Evolutionary conservation across 1,140 invertebrate species (phyloP).

Genomic region (Asobara japonica): DNA sequence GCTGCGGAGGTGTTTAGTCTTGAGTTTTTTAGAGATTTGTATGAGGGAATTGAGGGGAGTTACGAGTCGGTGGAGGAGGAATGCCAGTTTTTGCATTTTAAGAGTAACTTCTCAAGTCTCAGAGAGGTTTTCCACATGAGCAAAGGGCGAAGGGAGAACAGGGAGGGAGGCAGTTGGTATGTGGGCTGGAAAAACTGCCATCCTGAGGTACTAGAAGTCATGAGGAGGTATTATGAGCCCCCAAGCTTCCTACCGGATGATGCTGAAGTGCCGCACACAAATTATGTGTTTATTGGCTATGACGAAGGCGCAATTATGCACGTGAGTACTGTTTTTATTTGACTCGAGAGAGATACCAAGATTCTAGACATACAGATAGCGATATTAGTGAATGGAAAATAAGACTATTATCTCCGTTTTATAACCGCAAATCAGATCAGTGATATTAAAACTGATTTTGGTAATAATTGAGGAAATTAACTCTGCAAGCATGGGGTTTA

Average conservation of each 20-base stretch:
- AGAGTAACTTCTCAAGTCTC: slow-evolving; percentile 82
- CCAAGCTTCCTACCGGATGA: slow-evolving; percentile 90
- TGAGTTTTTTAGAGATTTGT: slow-evolving; percentile 81
- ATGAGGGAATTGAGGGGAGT: slow-evolving; percentile 72
- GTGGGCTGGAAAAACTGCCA: slow-evolving; percentile 95
- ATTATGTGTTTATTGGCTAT: slow-evolving; percentile 95
- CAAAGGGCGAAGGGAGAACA: slow-evolving; percentile 71
- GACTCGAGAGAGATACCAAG: background rate
- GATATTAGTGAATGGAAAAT: slow-evolving; percentile 43
- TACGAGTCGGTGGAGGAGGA: slow-evolving; percentile 77
- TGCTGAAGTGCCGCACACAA: slow-evolving; percentile 88
- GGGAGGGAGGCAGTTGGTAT: slow-evolving; percentile 80
- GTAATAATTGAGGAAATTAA: no score
- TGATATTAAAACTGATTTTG: no score
- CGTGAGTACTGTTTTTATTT: slow-evolving; percentile 70
- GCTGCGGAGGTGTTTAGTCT: slow-evolving; percentile 78
- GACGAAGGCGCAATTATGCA: slow-evolving; percentile 93
- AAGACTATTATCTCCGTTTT: no score
- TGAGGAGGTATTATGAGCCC: slow-evolving; percentile 81
- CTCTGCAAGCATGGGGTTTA: no score
- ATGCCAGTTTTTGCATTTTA: slow-evolving; percentile 92
- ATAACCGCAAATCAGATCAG: no score
- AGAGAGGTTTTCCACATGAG: slow-evolving; percentile 84
- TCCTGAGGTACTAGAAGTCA: slow-evolving; percentile 76
- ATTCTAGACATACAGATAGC: background rate